Base-by-base conservation (phyloP, 2,113 vertebrate species). In the Mola mola region DNA sequence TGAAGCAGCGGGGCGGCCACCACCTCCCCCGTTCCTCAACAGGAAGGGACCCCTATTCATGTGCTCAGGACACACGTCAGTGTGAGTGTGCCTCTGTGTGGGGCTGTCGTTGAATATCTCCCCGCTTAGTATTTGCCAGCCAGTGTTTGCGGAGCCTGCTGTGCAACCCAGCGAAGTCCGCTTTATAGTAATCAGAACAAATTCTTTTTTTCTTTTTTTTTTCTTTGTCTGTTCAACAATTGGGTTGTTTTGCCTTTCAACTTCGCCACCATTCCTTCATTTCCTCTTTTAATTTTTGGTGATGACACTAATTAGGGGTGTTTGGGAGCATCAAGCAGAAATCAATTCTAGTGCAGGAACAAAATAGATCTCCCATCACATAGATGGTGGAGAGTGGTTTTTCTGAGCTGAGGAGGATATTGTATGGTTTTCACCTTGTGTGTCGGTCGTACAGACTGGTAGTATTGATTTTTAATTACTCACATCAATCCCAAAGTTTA, bases 1-100 rank as follows among this genome's bases (percentile, higher is more conserved):
- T 44, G 72, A 82, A 72, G 70, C 84, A 66, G 81, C 59, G 47
- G 79, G 86, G 78, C 71, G 80, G 80, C 79, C 74, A 57, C 76
- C 69, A 67, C 71, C 60, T 86, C 80, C 74, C 74, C 73, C 66
- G 81, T 77, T 76, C 77, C 75, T 78, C 78, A 77, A 66, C 72
- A 82, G 72, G 74, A 67, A 84, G 20, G 75, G 75, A 72, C 61
- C 76, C 55, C 57, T 72, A 66, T 75, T 78, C 71, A 56, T 72
- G 55, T 47, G 69, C 67, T 75, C 41, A 66, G 83, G 67, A 84
- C 73, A 69, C 53, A 47, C 77, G 40, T 70, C 58, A 28, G 41
- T 75, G 67, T 58, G 49, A 57, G 49, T 60, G 36, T 62, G 4
- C 51, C 64, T 52, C 41, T 22, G 59, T 57, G 56, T 26, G 25